Evolutionary conservation across 1,140 invertebrate species (phyloP).

Genomic region (Camponotus floridanus): DNA sequence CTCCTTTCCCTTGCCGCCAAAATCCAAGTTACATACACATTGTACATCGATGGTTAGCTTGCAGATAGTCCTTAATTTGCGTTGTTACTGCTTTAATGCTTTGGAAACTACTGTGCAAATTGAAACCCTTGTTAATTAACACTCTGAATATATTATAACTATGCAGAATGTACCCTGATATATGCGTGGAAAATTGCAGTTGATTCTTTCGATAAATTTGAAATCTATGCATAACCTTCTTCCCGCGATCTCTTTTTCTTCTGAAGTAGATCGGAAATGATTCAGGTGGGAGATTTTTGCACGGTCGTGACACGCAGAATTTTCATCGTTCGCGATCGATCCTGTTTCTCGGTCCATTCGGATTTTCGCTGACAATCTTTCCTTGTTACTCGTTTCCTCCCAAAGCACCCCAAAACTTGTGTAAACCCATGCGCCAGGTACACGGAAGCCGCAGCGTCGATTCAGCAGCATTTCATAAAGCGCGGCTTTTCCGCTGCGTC

Average conservation of each 20-base stretch:
- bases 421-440: conserved; percentile 24
- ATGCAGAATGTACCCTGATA: background rate
- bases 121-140: conserved; percentile 42
- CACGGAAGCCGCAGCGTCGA: conserved; percentile 50
- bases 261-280: background rate
- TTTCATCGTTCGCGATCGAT: conserved; percentile 19
- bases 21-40: conserved; percentile 4
- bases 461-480: conserved; percentile 65
- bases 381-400: conserved; percentile 16
- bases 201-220: conserved; percentile 5
- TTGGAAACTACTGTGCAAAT: conserved; percentile 40
- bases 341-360: conserved; percentile 7
- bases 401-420: conserved; percentile 20
- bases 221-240: background rate
- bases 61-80: conserved; percentile 35
- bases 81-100: conserved; percentile 44
- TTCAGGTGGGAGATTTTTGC: background rate
- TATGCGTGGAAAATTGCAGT: background rate
- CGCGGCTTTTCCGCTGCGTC: conserved; percentile 62
- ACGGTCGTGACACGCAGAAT: background rate
- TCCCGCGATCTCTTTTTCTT: background rate
- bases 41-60: conserved; percentile 13
- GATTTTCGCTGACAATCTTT: conserved; percentile 57
- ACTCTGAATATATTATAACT: conserved; percentile 27
- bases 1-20: background rate